These are phyloP conservation scores for Hartigia nigra DNA, from an alignment of 2,888 invertebrate genomes.

Conservation along the genomic window DNA sequence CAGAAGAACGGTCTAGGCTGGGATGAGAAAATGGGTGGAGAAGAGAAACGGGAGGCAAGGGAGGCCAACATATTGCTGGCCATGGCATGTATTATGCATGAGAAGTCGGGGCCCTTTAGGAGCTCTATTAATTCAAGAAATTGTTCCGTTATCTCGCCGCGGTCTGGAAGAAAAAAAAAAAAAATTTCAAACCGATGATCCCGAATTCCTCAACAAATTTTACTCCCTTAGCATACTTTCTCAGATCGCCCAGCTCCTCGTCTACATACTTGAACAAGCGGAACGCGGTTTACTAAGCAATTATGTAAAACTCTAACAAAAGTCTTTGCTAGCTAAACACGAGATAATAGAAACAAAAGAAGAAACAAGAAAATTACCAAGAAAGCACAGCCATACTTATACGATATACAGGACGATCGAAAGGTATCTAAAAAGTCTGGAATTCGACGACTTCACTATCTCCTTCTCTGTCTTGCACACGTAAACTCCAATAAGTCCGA, in stretches of 20 bases:
- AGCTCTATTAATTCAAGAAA: constrained; percentile 59
- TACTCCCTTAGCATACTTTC: not conserved
- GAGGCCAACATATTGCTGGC: constrained; percentile 60
- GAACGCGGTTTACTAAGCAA: not conserved
- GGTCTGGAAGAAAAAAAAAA: not conserved
- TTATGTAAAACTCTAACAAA: not conserved
- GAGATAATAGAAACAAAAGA: not conserved
- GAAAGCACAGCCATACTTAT: not conserved
- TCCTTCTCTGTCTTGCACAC: not conserved
- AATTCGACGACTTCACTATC: not conserved
- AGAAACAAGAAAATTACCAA: not conserved
- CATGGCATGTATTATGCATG: constrained; percentile 62
- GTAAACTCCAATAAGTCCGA: not conserved
- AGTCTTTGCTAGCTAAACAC: not conserved
- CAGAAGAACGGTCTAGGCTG: constrained; percentile 22
- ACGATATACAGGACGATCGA: not conserved
- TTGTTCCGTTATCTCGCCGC: constrained; percentile 30
- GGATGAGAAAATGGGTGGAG: not conserved
- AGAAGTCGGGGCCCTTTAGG: constrained; percentile 41
- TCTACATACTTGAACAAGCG: not conserved
- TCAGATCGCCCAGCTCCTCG: not conserved
- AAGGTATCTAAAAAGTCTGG: not conserved
- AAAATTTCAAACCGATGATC: not conserved
- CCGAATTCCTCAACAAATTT: not conserved
- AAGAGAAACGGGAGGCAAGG: constrained; percentile 20